Conservation (phyloP, 2,113 vertebrate genomes). For the Embiotoca jacksoni region DNA sequence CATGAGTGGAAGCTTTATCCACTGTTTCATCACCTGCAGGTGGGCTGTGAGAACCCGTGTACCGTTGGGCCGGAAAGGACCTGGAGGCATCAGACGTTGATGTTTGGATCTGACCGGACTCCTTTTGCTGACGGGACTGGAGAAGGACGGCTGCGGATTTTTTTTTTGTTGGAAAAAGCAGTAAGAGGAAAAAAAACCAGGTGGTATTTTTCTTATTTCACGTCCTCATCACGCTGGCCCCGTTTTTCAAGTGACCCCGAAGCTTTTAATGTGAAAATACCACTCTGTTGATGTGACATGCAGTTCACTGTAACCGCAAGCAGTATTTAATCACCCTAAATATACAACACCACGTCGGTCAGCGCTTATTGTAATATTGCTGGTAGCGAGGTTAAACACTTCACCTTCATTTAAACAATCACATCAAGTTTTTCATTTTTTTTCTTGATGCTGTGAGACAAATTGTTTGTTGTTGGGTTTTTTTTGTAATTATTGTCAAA, state of each 20-base stretch:
- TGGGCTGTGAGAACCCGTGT: slow-evolving; percentile 6
- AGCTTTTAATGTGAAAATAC: slow-evolving; percentile 25
- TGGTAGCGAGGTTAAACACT: not conserved
- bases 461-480: not conserved
- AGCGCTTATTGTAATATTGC: slow-evolving; percentile 37
- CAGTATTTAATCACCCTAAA: slow-evolving; percentile 27
- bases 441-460: slow-evolving; percentile 5
- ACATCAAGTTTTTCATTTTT: not conserved
- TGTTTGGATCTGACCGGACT: slow-evolving; percentile 22
- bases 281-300: slow-evolving; percentile 13
- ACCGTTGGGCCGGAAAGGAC: slow-evolving; percentile 11
- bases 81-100: slow-evolving; percentile 8
- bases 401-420: slow-evolving; percentile 1
- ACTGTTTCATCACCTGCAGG: slow-evolving; percentile 49
- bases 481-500: slow-evolving; percentile 23
- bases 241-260: not conserved
- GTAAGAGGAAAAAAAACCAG: not conserved
- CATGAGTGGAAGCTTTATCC: slow-evolving; percentile 49
- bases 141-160: not conserved
- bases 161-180: slow-evolving; percentile 6
- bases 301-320: slow-evolving; percentile 14
- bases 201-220: not conserved
- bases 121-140: not conserved
- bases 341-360: slow-evolving; percentile 15
- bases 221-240: not conserved